Evolutionary conservation across 2,797 vertebrate species (phyloP).

Genomic region (Podargus strigoides): DNA sequence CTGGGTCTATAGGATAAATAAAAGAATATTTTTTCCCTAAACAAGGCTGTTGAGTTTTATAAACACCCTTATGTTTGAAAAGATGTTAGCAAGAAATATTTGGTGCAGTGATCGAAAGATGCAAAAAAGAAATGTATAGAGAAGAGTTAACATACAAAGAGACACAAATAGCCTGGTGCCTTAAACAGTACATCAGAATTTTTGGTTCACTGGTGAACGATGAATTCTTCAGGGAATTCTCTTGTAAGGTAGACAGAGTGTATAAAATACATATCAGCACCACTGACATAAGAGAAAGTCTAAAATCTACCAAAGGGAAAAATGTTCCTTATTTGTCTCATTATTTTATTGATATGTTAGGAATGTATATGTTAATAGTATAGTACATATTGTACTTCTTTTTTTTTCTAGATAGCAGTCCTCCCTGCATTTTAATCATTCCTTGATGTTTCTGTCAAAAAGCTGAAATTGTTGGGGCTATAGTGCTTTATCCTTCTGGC

Average conservation of each 20-base stretch:
- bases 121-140: background rate
- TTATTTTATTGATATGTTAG: background rate
- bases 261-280: background rate
- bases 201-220: background rate
- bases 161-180: background rate
- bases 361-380: background rate
- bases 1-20: background rate
- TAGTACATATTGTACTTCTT: background rate
- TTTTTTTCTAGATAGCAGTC: background rate
- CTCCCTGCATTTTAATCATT: background rate
- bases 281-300: background rate
- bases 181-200: background rate
- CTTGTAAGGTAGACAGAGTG: background rate
- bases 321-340: background rate
- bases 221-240: background rate
- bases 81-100: background rate
- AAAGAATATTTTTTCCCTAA: background rate
- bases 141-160: background rate
- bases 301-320: background rate
- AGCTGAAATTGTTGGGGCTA: background rate
- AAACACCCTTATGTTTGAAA: background rate
- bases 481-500: background rate
- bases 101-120: background rate
- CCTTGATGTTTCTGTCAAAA: background rate
- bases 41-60: background rate